Base-by-base conservation (phyloP, 2,797 vertebrate genomes). In the Karalla daura region DNA sequence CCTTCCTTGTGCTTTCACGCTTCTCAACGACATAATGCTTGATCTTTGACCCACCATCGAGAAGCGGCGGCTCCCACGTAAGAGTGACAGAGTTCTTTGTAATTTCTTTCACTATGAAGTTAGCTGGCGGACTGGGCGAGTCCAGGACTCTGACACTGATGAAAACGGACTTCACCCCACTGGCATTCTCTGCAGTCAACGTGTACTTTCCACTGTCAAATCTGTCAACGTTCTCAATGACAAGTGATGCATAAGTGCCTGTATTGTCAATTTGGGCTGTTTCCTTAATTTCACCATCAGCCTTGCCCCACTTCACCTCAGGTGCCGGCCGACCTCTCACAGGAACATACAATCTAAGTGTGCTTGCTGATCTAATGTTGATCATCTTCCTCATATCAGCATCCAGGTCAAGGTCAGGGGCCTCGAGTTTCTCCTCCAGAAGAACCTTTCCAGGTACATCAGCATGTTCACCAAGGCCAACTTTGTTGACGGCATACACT, bases 21-120 rank as follows among this genome's bases (percentile, higher is more conserved):
- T 99, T 99, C 86, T 99, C 98, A 89, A 99, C 94, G 74, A 99
- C 94, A 49, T 98, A 99, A 72, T 99, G 96, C 88, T 98, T 99
- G 32, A 99, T 96, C 90, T 99, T 99, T 81, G 96, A 92, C 46
- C 98, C 98, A 21, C 98, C 98, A 55, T 99, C 98, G 69, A 99
- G 84, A 76, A 94, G 72, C 86, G 98, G 98, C 76, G 97, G 95
- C 62, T 99, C 98, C 98, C 98, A 99, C 17, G 95, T 95, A 68
- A 99, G 94, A 24, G 95, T 96, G 52, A 99, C 95, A 9, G 95
- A 98, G 53, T 95, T 95, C 81, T 96, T 98, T 53, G 96, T 97
- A 78, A 99, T 94, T 70, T 99, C 98, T 85, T 95, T 98, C 58
- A 99, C 93, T 47, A 91, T 92, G 27, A 99, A 92, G 81, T 99